Evolutionary conservation across 2,888 invertebrate genomes (phyloP), one percentile per base, ranked within the genome.

Genomic region (Caenorhabditis becei): DNA sequence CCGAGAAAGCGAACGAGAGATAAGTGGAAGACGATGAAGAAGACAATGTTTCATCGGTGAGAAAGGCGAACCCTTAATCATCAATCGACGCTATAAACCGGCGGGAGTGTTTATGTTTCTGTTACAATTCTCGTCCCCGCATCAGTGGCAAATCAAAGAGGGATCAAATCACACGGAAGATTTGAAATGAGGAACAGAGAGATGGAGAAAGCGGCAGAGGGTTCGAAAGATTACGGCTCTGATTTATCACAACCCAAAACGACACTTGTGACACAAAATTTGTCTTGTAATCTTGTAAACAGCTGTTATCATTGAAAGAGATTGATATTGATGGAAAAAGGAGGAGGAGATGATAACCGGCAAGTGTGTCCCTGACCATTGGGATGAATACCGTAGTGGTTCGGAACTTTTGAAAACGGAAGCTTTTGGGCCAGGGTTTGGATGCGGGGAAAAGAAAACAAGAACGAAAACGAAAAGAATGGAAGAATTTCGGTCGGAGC

Each of bases 231-330:
- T 54, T 54, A 62, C 63, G 47, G 32, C 58, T 20, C 24, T 72
- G 71, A 71, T 71, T 63, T 72, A 63, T 63, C 35, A 3, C 24
- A 56, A 32, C 49, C 41, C 72, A 58, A 65, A 74, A 66, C 41
- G 41, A 41, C 41, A 41, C 47, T 65, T 59, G 74, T 59, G 59
- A 44, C 59, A 61, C 53, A 53, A 75, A 75, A 59, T 54, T 66
- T 66, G 54, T 63, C 63, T 63, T 56, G 37, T 56, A 67, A 75
- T 66, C 59, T 41, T 66, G 59, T 24, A 51, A 53, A 61, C 75
- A 75, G 75, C 66, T 75, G 75, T 61, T 37, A 61, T 54, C 41
- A 41, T n/a, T n/a, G n/a, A n/a, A n/a, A n/a, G n/a, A n/a, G n/a
- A n/a, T n/a, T n/a, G n/a, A n/a, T n/a, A n/a, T n/a, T n/a, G n/a